These are phyloP conservation scores for Drosophila obscura DNA, from an alignment of 1,140 invertebrate genomes.

Conservation along the genomic window DNA sequence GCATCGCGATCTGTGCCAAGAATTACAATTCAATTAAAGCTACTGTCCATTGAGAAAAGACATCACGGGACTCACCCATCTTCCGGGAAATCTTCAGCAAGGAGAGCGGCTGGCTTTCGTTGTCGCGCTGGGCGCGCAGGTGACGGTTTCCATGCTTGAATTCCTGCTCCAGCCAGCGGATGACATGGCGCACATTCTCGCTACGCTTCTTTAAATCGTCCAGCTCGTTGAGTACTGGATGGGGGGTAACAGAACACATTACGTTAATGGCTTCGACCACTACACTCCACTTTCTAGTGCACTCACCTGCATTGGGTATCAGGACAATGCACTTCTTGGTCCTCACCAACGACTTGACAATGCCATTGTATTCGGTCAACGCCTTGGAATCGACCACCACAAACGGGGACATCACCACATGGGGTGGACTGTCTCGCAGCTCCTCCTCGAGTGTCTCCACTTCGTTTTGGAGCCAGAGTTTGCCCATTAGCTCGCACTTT, in stretches of 20 bases:
- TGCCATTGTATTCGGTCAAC: slow-evolving; percentile 88
- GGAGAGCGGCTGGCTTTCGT: slow-evolving; percentile 90
- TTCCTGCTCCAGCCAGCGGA: slow-evolving; percentile 95
- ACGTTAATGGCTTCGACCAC: neutral
- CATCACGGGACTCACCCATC: slow-evolving; percentile 62
- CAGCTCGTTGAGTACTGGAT: slow-evolving; percentile 91
- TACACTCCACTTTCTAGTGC: neutral
- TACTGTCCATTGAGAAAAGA: neutral
- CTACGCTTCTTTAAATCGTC: slow-evolving; percentile 93
- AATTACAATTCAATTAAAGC: neutral
- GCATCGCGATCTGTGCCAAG: slow-evolving; percentile 75
- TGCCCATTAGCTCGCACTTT: slow-evolving; percentile 87
- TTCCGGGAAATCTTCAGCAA: slow-evolving; percentile 90
- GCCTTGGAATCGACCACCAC: slow-evolving; percentile 90
- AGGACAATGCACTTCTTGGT: slow-evolving; percentile 91
- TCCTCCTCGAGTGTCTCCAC: slow-evolving; percentile 88
- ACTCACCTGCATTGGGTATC: slow-evolving; percentile 91
- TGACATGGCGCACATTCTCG: slow-evolving; percentile 92
- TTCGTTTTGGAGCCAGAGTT: slow-evolving; percentile 90
- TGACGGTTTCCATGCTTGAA: slow-evolving; percentile 93
- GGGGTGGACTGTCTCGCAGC: slow-evolving; percentile 70
- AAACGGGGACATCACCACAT: slow-evolving; percentile 88
- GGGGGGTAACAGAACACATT: slow-evolving; percentile 1
- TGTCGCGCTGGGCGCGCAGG: slow-evolving; percentile 90
- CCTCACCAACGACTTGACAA: slow-evolving; percentile 91